Conservation (phyloP, 2,113 vertebrate species). For the Heloderma charlesbogerti region DNA sequence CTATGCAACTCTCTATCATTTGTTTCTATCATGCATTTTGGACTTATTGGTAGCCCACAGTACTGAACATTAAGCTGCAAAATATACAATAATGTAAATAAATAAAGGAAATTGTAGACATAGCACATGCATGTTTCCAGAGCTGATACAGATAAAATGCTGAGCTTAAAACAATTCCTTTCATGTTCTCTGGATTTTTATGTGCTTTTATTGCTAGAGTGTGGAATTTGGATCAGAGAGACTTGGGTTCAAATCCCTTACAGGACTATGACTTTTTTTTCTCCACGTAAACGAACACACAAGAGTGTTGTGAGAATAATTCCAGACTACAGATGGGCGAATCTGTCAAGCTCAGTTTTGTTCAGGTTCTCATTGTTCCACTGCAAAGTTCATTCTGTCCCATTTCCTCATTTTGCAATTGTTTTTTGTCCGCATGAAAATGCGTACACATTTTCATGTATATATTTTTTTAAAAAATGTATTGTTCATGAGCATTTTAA, state of each 20-base stretch:
- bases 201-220: neutral
- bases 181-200: neutral
- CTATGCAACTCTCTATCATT: neutral
- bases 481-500: too few relatives aligned
- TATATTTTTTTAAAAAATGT: too few relatives aligned
- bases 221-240: neutral
- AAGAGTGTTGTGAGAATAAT: neutral
- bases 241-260: neutral
- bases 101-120: neutral
- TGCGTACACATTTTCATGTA: too few relatives aligned
- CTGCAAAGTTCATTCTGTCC: too few relatives aligned
- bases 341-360: too few relatives aligned
- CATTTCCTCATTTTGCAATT: too few relatives aligned
- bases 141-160: neutral
- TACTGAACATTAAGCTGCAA: neutral
- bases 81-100: neutral
- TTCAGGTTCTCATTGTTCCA: too few relatives aligned
- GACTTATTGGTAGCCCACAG: neutral
- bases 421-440: too few relatives aligned
- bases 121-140: neutral
- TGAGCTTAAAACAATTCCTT: neutral
- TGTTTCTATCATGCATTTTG: neutral
- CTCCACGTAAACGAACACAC: neutral
- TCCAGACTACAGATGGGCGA: too few relatives aligned
- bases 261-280: too few relatives aligned